Conservation (phyloP, 2,888 invertebrate genomes). For the Rhogogaster chlorosoma region DNA sequence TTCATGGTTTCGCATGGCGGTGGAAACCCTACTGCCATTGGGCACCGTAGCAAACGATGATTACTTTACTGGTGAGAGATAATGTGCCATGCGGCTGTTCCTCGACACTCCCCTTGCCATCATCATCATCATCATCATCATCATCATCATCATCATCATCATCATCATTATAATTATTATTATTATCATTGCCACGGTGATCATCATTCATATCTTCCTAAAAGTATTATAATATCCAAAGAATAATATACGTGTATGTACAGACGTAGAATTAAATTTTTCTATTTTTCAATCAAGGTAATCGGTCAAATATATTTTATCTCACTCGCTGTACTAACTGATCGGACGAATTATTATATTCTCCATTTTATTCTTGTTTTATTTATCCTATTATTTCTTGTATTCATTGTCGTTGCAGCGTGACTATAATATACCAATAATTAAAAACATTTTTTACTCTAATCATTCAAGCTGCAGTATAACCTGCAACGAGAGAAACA, state of each 20-base stretch:
- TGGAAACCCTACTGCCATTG: slow-evolving; percentile 68
- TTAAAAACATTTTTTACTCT: background rate
- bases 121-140: slow-evolving; percentile 65
- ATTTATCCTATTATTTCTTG: background rate
- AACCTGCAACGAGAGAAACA: background rate
- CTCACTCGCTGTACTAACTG: too few relatives aligned
- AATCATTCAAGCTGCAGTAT: background rate
- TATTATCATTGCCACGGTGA: slow-evolving; percentile 44
- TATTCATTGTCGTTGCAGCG: background rate
- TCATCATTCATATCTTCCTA: slow-evolving; percentile 53
- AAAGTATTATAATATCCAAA: background rate
- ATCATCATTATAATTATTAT: slow-evolving; percentile 57
- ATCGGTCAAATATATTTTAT: too few relatives aligned
- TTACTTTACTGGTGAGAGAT: slow-evolving; percentile 66
- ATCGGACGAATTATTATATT: background rate
- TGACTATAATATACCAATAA: background rate
- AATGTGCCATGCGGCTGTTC: slow-evolving; percentile 57
- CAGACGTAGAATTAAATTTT: too few relatives aligned
- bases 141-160: slow-evolving; percentile 60
- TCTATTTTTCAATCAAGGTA: too few relatives aligned
- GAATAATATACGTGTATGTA: too few relatives aligned
- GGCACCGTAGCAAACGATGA: slow-evolving; percentile 72
- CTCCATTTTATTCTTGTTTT: background rate
- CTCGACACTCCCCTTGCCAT: slow-evolving; percentile 58
- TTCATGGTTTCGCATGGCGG: slow-evolving; percentile 62